phyloP scores from a whole-genome alignment of 1,140 invertebrate species.

The Sinonovacula constricta region DNA sequence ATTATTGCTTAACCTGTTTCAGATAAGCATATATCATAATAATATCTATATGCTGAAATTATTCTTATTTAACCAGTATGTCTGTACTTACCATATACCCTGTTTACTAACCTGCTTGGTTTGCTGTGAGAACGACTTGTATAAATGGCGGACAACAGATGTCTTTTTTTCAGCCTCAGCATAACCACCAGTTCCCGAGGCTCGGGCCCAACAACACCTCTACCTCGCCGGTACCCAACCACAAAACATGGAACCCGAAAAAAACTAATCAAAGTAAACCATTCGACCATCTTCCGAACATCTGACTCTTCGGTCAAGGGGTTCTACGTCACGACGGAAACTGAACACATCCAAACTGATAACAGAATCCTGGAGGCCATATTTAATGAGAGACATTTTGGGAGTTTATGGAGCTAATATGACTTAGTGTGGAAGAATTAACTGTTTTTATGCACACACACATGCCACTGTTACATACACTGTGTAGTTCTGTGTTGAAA shows the following conservation, averaged over 20 bases:
- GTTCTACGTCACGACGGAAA: slow-evolving; percentile 73
- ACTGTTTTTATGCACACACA: not conserved
- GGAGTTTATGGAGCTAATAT: slow-evolving; percentile 59
- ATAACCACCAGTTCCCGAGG: slow-evolving; percentile 63
- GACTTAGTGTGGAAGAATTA: slow-evolving; percentile 10
- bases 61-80: too few species aligned
- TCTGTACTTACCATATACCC: too few species aligned
- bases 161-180: slow-evolving; percentile 46
- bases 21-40: too few species aligned
- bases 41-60: too few species aligned
- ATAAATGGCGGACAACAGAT: slow-evolving; percentile 46
- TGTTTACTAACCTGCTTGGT: too few species aligned
- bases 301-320: slow-evolving; percentile 78
- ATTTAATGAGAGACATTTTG: slow-evolving; percentile 50
- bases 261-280: slow-evolving; percentile 43
- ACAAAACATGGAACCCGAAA: slow-evolving; percentile 51
- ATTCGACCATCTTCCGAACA: slow-evolving; percentile 72
- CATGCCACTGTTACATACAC: too few species aligned
- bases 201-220: slow-evolving; percentile 55
- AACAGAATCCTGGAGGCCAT: slow-evolving; percentile 66
- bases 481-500: too few species aligned
- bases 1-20: too few species aligned
- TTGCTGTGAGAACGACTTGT: slow-evolving; percentile 48
- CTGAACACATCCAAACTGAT: slow-evolving; percentile 48
- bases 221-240: slow-evolving; percentile 67